Evolutionary conservation across 2,888 invertebrate species (phyloP), one percentile per base, ranked within the genome.

Genomic region (Leucania comma): DNA sequence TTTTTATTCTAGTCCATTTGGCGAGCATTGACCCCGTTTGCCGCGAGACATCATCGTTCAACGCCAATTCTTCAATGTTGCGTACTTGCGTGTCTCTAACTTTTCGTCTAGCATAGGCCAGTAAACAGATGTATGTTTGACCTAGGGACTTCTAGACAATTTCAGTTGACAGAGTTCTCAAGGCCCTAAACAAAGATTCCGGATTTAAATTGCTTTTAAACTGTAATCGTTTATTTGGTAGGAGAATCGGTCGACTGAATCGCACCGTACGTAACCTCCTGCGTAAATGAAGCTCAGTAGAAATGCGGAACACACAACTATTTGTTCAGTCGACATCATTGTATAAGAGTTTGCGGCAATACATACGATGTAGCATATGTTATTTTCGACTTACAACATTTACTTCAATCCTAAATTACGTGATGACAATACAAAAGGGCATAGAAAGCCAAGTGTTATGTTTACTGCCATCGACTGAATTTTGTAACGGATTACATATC

Each of bases 261-360:
- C 87, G 87, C 84, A 86, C 78, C 73, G 87, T 88, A 93, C 92
- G 94, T 92, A 92, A 94, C 90, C 88, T 90, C 90, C 92, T 91
- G 92, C 92, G 93, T 93, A 93, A 94, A 94, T 93, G 94, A 93
- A 92, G 93, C 93, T 93, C 90, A 87, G 92, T 95, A 95, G 95
- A 95, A 95, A 96, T 94, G 95, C 95, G 95, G 95, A 95, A 96
- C 95, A 95, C 93, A 95, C 89, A 93, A 92, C 93, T 94, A 93
- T 95, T 95, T 94, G 95, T 95, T 94, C 93, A 93, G 95, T 93
- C 92, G 92, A 93, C 95, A 94, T 93, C 92, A 95, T 96, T 96
- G 95, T 95, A 95, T 95, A 95, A 95, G 94, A 93, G 92, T 95
- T 94, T 94, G 94, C 90, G 89, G 92, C 93, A 94, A 92, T 90